Evolutionary conservation across 2,113 vertebrate species (phyloP).

Genomic region (Amphiprion percula): DNA sequence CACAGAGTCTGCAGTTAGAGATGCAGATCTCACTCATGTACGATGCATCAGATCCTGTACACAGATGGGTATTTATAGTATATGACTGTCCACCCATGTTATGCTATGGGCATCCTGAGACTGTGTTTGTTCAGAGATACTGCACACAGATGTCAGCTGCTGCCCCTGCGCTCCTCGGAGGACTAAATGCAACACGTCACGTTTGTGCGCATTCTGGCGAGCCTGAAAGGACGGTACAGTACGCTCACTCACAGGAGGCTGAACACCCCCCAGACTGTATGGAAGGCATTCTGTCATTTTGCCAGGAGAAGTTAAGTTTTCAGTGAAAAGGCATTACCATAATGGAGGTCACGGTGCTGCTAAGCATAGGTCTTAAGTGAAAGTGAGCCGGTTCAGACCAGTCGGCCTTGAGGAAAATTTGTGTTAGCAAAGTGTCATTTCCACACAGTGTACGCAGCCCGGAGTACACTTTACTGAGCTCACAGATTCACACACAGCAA

Average conservation of each 20-base stretch:
- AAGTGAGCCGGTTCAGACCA: not conserved
- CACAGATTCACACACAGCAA: conserved; percentile 15
- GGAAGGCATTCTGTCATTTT: conserved; percentile 71
- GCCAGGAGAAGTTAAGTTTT: conserved; percentile 70
- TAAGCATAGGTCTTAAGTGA: conserved; percentile 50
- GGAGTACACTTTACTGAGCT: conserved; percentile 15
- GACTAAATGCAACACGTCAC: conserved; percentile 73
- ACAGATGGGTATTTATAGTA: conserved; percentile 56
- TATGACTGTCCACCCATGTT: conserved; percentile 46
- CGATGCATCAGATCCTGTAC: conserved; percentile 25
- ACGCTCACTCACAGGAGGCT: conserved; percentile 55
- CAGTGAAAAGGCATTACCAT: conserved; percentile 54
- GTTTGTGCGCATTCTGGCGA: conserved; percentile 52
- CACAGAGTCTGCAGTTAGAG: conserved; percentile 27
- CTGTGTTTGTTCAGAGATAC: conserved; percentile 40
- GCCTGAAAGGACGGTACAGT: conserved; percentile 47
- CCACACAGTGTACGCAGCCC: not conserved
- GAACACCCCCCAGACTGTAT: conserved; percentile 45
- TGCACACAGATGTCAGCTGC: conserved; percentile 42
- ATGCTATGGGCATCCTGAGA: conserved; percentile 50
- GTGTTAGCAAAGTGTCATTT: conserved; percentile 19
- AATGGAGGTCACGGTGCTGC: conserved; percentile 49
- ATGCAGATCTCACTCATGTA: not conserved
- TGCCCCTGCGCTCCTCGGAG: conserved; percentile 34
- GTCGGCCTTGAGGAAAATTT: conserved; percentile 23